Percentiles rank a stretch among this genome's conserved stretches.
Conservation (phyloP, 1,140 invertebrate species). For the Oreohelix idahoensis region DNA sequence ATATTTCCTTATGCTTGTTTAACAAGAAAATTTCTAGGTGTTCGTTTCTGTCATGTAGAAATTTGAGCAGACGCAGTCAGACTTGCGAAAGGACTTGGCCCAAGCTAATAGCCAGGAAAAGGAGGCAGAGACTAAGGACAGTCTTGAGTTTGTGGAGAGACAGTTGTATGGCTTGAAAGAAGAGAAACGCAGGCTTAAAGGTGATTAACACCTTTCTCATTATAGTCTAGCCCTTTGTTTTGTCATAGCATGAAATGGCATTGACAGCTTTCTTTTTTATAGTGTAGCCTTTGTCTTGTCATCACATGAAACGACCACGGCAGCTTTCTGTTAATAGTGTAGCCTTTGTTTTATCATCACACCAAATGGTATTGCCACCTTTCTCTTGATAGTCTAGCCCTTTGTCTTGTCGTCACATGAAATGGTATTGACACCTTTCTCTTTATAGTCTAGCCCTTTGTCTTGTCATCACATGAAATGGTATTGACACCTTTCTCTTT, state of each 20-base stretch:
- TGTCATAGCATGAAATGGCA: not conserved
- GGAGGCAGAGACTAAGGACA: not conserved
- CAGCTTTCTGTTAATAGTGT: no score
- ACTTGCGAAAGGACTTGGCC: slow-evolving; percentile 1
- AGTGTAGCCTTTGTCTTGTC: no score
- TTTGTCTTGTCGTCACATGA: no score
- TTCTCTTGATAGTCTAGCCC: no score
- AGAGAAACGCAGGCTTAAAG: slow-evolving; percentile 13
- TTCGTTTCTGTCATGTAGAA: slow-evolving; percentile 23
- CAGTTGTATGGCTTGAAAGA: slow-evolving; percentile 10
- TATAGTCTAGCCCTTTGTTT: not conserved
- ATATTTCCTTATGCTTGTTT: no score
- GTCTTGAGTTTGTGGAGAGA: slow-evolving; percentile 28
- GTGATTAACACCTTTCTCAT: slow-evolving; percentile 17
- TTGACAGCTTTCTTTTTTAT: not conserved
- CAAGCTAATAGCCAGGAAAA: not conserved
- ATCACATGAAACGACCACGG: no score
- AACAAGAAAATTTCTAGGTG: not conserved
- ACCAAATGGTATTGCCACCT: no score
- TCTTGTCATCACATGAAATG: no score
- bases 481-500: no score
- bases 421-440: no score
- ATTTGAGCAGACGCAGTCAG: slow-evolving; percentile 28
- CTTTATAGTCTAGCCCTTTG: no score
- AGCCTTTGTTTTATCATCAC: no score